Conservation (phyloP, 1,140 invertebrate genomes). For the Plutomurus gul region DNA sequence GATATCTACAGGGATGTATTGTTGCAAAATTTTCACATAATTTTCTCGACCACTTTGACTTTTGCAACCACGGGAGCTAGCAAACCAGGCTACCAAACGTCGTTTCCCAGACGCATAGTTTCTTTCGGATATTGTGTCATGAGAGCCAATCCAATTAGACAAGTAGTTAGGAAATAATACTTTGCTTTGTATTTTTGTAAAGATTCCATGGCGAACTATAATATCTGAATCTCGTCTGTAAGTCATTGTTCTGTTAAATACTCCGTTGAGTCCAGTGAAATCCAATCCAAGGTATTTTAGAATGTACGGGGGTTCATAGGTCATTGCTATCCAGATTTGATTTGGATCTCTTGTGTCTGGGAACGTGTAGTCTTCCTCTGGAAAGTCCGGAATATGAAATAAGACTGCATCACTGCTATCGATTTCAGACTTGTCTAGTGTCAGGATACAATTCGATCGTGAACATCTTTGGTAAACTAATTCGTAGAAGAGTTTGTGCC, state of each 20-base stretch:
- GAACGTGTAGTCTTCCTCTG: slow-evolving; percentile 37
- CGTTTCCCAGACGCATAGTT: slow-evolving; percentile 53
- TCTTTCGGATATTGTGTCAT: slow-evolving; percentile 26
- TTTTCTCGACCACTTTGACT: slow-evolving; percentile 58
- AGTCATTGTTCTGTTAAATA: slow-evolving; percentile 63
- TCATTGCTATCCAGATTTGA: slow-evolving; percentile 54
- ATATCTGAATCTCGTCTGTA: slow-evolving; percentile 59
- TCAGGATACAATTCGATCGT: slow-evolving; percentile 50
- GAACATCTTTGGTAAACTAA: slow-evolving; percentile 48
- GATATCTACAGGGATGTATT: slow-evolving; percentile 62
- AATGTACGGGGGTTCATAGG: slow-evolving; percentile 54
- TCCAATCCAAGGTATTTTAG: slow-evolving; percentile 39
- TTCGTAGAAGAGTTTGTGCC: slow-evolving; percentile 51
- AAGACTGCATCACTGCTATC: slow-evolving; percentile 50
- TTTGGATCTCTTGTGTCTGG: slow-evolving; percentile 15
- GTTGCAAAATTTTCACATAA: slow-evolving; percentile 60
- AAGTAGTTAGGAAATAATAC: slow-evolving; percentile 29
- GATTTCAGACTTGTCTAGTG: slow-evolving; percentile 47
- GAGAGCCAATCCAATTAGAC: slow-evolving; percentile 46
- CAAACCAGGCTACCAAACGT: slow-evolving; percentile 61
- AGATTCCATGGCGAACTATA: slow-evolving; percentile 63
- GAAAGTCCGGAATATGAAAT: slow-evolving; percentile 50
- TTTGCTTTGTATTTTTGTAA: slow-evolving; percentile 45
- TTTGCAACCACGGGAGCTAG: slow-evolving; percentile 59
- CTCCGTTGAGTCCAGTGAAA: slow-evolving; percentile 40